Conservation (phyloP, 2,797 vertebrate genomes). For the Philypnodon macrostomus region DNA sequence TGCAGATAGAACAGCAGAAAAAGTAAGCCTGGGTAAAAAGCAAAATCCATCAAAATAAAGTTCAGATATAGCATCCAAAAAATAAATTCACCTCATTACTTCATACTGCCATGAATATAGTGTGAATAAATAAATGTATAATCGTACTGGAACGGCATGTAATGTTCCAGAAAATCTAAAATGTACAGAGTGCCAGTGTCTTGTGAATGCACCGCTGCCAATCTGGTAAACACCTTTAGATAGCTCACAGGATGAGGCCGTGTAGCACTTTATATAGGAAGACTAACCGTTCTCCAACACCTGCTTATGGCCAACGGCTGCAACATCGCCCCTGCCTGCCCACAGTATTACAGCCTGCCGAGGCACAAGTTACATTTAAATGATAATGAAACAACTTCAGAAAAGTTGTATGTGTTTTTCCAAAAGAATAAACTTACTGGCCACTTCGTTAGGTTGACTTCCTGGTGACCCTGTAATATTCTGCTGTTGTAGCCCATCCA, state of each 20-base stretch:
- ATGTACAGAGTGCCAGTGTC: neutral
- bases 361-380: neutral
- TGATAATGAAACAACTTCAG: neutral
- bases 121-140: neutral
- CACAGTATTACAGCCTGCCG: too few relatives aligned
- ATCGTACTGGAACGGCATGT: neutral
- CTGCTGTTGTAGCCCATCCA: neutral
- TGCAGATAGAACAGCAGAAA: neutral
- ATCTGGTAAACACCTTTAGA: slow-evolving; percentile 31
- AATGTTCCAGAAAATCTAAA: slow-evolving; percentile 11
- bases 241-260: slow-evolving; percentile 21
- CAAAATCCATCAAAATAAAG: slow-evolving; percentile 2
- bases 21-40: neutral
- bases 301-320: slow-evolving; percentile 11
- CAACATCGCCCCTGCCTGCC: neutral
- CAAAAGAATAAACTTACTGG: too few relatives aligned
- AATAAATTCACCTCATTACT: neutral
- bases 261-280: slow-evolving; percentile 17
- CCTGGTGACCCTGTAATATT: neutral
- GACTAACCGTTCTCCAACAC: slow-evolving; percentile 13
- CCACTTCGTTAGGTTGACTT: too few relatives aligned
- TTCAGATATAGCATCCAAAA: neutral
- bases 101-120: neutral
- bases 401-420: too few relatives aligned
- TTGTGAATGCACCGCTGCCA: slow-evolving; percentile 14